Evolutionary conservation across 1,140 invertebrate genomes (phyloP).

Genomic region (Rhyzopertha dominica): DNA sequence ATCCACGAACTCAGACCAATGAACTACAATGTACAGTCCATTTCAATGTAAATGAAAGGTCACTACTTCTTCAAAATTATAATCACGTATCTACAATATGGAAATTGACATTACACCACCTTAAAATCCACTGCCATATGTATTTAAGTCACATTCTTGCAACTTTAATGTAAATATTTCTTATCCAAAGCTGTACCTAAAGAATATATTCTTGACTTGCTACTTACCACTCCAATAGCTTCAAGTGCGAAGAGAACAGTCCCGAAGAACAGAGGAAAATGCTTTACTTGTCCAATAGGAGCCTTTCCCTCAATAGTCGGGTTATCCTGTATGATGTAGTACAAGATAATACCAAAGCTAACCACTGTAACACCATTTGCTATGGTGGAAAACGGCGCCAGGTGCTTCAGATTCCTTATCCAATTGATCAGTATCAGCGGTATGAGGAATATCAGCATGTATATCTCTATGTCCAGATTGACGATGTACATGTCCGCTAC

Average conservation of each 20-base stretch:
- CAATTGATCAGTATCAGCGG: conserved; percentile 68
- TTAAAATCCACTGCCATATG: too few species aligned
- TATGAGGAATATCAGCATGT: conserved; percentile 61
- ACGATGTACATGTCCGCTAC: conserved; percentile 49
- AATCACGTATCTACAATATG: too few species aligned
- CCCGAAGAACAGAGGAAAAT: conserved; percentile 69
- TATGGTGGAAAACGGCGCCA: conserved; percentile 68
- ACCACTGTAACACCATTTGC: conserved; percentile 64
- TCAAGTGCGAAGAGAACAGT: conserved; percentile 86
- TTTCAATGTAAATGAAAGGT: background rate
- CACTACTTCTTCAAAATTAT: conserved; percentile 5
- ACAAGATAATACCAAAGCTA: conserved; percentile 65
- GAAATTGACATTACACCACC: too few species aligned
- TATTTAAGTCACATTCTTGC: too few species aligned
- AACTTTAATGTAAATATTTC: too few species aligned
- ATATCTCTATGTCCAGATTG: conserved; percentile 50
- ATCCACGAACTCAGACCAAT: too few species aligned
- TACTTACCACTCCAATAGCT: conserved; percentile 58
- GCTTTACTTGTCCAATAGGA: conserved; percentile 47
- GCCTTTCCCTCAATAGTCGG: conserved; percentile 49
- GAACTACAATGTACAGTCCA: too few species aligned
- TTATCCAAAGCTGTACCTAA: too few species aligned
- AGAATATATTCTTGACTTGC: conserved; percentile 6
- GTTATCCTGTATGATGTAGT: conserved; percentile 57
- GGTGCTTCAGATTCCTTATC: conserved; percentile 64